Base-by-base conservation (phyloP, 2,797 vertebrate species). In the Eulemur mongoz region DNA sequence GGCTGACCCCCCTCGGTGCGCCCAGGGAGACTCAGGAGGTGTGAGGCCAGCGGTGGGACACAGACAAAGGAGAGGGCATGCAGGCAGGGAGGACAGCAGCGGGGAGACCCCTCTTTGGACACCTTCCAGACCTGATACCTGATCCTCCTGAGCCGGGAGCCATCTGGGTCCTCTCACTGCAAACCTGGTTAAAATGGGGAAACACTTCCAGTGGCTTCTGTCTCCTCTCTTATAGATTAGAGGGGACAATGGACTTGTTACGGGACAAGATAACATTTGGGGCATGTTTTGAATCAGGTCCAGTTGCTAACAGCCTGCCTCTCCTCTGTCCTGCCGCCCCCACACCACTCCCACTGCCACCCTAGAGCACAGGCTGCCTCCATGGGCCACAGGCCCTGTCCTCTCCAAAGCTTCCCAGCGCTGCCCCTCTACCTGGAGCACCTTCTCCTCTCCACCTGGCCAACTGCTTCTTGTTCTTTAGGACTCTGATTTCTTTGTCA, bases 41-140 rank as follows among this genome's bases (percentile, higher is more conserved):
- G 97, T 80, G 89, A 94, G 93, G 83, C 94, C 87, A 97, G 96
- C 50, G 4, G 89, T 91, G 96, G 97, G 96, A 96, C 2, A 52
- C 95, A 97, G 94, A 96, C 93, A 95, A 97, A 98, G 83, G 96
- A 98, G 97, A 98, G 96, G 95, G 95, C 97, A 95, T 40, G 94
- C 9, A 92, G 92, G 88, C 83, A 22, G 86, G 96, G 97, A 85
- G 57, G 85, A 63, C 92, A 80, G 96, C 76, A 89, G 67, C n/a
- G 14, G n/a, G 87, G 88, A 96, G 84, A 84, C 30, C 35, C n/a
- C 82, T 93, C 63, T n/a, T 30, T 89, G 86, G 83, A 73, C 1
- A n/a, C 48, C 54, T 43, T 76, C 82, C 93, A 97, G 94, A n/a
- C 17, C 67, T 32, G 61, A 94, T 38, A 90, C 13, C 0, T 3